Evolutionary conservation across 2,113 vertebrate species (phyloP).

Genomic region (Petrocephalus microphthalmus): DNA sequence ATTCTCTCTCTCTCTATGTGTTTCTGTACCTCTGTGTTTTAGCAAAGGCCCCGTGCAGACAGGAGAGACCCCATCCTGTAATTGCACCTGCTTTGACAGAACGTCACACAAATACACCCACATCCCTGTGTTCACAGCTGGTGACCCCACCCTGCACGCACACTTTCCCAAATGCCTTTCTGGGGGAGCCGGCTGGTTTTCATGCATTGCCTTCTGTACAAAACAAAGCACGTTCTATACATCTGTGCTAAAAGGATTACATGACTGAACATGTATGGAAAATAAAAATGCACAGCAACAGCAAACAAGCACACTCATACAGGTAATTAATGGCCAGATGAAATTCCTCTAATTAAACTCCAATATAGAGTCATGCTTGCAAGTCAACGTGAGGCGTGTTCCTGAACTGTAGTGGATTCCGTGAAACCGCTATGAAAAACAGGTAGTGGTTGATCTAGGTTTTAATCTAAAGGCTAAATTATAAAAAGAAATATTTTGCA

Average conservation of each 20-base stretch:
- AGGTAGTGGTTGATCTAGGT: neutral
- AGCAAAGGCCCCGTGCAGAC: slow-evolving; percentile 62
- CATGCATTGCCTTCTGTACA: neutral
- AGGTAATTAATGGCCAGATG: neutral
- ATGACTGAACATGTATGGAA: neutral
- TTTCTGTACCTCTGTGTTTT: slow-evolving; percentile 41
- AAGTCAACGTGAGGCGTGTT: neutral
- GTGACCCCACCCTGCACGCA: slow-evolving; percentile 45
- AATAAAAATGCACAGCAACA: neutral
- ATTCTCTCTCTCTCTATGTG: neutral
- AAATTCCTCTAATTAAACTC: neutral
- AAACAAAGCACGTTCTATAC: neutral
- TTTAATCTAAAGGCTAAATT: neutral
- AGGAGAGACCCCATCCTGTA: slow-evolving; percentile 55
- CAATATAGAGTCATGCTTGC: neutral
- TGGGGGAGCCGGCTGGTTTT: neutral
- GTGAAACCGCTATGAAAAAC: neutral
- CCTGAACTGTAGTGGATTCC: neutral
- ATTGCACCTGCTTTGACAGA: slow-evolving; percentile 63
- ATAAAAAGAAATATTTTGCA: neutral
- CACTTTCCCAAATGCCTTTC: slow-evolving; percentile 22
- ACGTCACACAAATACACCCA: slow-evolving; percentile 54
- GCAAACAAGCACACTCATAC: neutral
- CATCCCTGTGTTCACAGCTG: slow-evolving; percentile 41
- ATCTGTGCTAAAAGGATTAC: neutral